These are phyloP conservation scores for Glaucidium brasilianum DNA, from an alignment of 2,113 vertebrate genomes.

Conservation along the genomic window DNA sequence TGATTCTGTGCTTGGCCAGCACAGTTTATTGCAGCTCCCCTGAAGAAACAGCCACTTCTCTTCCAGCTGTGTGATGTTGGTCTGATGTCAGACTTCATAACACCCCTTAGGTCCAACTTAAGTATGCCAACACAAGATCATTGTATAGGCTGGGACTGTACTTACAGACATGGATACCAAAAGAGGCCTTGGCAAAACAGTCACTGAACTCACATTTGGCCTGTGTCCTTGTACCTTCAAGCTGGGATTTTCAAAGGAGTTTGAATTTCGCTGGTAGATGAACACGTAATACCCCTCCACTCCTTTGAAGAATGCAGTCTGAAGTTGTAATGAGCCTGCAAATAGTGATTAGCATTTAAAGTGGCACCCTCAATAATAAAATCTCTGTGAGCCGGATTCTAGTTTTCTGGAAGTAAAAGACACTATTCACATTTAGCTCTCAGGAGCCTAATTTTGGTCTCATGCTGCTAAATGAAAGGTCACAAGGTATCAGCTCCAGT, in stretches of 20 bases:
- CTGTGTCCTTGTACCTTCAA: neutral
- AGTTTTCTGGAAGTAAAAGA: neutral
- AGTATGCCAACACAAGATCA: neutral
- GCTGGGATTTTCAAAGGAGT: neutral
- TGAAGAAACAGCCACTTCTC: neutral
- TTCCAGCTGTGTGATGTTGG: neutral
- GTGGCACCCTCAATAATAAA: constrained; percentile 14
- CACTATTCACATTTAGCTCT: neutral
- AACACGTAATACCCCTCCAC: neutral
- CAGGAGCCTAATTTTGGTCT: neutral
- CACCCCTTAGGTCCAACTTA: neutral
- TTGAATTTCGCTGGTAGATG: neutral
- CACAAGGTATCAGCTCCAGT: neutral
- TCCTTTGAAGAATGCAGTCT: constrained; percentile 4
- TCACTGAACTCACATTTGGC: neutral
- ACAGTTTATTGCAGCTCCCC: neutral
- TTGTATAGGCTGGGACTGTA: neutral
- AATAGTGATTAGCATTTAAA: constrained; percentile 40
- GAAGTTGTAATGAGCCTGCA: constrained; percentile 25
- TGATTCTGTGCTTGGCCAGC: neutral
- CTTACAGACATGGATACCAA: neutral
- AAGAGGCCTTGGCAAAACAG: neutral
- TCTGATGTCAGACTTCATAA: neutral
- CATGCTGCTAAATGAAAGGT: neutral
- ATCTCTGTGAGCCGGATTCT: neutral